These are phyloP conservation scores for Cryptocephalus primarius DNA, from an alignment of 2,888 invertebrate genomes.

Conservation along the genomic window DNA sequence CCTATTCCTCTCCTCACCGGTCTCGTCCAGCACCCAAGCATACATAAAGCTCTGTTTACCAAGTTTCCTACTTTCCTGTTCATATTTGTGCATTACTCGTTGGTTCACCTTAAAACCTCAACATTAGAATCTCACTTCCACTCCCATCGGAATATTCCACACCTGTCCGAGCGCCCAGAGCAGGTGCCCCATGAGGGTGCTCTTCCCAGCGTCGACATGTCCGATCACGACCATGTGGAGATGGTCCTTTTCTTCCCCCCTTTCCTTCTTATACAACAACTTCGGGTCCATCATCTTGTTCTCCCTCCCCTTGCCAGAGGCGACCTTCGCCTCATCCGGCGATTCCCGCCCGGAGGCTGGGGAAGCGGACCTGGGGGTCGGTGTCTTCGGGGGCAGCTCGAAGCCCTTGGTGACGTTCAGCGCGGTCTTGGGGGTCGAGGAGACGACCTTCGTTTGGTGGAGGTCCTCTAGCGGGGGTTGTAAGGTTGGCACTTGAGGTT, in stretches of 20 bases:
- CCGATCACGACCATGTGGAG: slow-evolving; percentile 88
- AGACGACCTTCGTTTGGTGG: slow-evolving; percentile 26
- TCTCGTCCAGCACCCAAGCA: slow-evolving; percentile 99
- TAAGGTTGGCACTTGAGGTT: slow-evolving; percentile 4
- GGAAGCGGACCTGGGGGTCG: slow-evolving; percentile 58
- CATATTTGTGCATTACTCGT: slow-evolving; percentile 89
- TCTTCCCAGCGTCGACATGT: slow-evolving; percentile 97
- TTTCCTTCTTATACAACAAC: slow-evolving; percentile 58
- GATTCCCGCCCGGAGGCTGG: slow-evolving; percentile 53
- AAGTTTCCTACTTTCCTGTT: slow-evolving; percentile 91
- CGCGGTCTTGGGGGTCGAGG: slow-evolving; percentile 39
- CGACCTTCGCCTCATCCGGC: slow-evolving; percentile 27
- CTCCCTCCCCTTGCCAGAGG: slow-evolving; percentile 43
- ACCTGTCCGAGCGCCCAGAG: slow-evolving; percentile 76
- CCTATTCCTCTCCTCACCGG: slow-evolving; percentile 89
- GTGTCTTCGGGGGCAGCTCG: slow-evolving; percentile 36
- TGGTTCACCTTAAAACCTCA: slow-evolving; percentile 49
- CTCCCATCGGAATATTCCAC: neutral
- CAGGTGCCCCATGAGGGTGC: slow-evolving; percentile 93
- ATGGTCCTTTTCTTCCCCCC: slow-evolving; percentile 72
- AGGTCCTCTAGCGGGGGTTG: slow-evolving; percentile 6
- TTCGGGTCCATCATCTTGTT: slow-evolving; percentile 39
- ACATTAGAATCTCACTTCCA: neutral
- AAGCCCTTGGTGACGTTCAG: slow-evolving; percentile 47
- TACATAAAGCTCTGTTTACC: slow-evolving; percentile 98